A percentile compares a stretch with the other conserved stretches of the same genome.
Conservation (phyloP, 2,113 vertebrate species). For the Oxyruncus cristatus region DNA sequence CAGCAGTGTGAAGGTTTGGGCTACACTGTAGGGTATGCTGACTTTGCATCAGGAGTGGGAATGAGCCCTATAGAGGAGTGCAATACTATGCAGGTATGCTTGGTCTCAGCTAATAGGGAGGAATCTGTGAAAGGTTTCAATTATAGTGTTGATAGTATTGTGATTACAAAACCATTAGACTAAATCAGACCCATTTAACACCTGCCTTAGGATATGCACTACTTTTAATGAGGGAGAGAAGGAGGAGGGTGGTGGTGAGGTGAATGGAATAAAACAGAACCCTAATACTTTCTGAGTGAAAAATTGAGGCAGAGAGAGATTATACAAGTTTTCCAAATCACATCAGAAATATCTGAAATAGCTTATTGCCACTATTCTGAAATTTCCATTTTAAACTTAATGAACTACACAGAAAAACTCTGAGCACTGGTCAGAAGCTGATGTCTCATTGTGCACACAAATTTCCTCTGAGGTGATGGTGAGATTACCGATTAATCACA, state of each 20-base stretch:
- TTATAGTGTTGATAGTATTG: background rate
- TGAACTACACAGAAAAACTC: background rate
- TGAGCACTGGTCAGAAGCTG: background rate
- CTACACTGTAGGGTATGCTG: background rate
- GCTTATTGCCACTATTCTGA: background rate
- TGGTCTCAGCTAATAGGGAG: background rate
- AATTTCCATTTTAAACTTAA: background rate
- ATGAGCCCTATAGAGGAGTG: background rate
- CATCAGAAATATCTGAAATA: background rate
- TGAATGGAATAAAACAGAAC: background rate
- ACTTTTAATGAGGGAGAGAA: background rate
- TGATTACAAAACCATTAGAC: background rate
- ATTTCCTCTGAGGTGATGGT: background rate
- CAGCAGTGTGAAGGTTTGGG: background rate
- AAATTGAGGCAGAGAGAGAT: background rate
- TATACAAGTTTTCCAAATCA: background rate
- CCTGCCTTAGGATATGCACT: background rate
- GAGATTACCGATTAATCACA: background rate
- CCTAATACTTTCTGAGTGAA: background rate
- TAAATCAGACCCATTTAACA: background rate
- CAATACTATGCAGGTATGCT: background rate
- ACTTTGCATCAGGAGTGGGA: background rate
- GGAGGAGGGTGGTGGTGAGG: no score
- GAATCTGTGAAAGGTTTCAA: background rate
- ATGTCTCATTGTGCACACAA: background rate